phyloP scores from a whole-genome alignment of 2,888 invertebrate genomes.

The Eledone cirrhosa region DNA sequence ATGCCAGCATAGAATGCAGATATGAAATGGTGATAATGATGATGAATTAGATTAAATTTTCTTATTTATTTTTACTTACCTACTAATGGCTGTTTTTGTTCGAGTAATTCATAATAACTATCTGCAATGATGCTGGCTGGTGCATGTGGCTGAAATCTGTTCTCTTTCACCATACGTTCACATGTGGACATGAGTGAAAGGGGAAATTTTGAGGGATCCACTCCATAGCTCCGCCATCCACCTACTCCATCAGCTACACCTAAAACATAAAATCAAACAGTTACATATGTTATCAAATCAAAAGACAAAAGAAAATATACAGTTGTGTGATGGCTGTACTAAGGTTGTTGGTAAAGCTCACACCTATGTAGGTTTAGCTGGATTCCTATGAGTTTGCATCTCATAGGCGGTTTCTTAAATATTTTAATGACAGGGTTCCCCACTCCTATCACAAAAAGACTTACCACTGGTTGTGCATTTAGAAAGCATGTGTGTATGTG shows the following conservation, averaged over 20 bases:
- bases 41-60: no score
- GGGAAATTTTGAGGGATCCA: slow-evolving; percentile 97
- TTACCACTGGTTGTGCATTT: no score
- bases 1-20: no score
- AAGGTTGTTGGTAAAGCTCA: no score
- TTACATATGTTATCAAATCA: not conserved
- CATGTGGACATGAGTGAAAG: slow-evolving; percentile 93
- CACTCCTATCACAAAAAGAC: no score
- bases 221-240: slow-evolving; percentile 97
- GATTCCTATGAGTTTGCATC: no score
- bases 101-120: slow-evolving; percentile 89
- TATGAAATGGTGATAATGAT: no score
- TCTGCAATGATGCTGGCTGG: slow-evolving; percentile 89
- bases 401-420: no score
- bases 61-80: slow-evolving; percentile 71
- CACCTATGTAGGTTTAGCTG: no score
- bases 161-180: slow-evolving; percentile 85
- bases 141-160: slow-evolving; percentile 83
- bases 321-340: no score
- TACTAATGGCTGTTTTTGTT: slow-evolving; percentile 90
- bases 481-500: no score
- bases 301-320: not conserved
- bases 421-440: no score
- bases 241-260: slow-evolving; percentile 99
- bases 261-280: slow-evolving; percentile 63